Conservation (phyloP, 2,797 vertebrate genomes). For the Rhadinocentrus ornatus region DNA sequence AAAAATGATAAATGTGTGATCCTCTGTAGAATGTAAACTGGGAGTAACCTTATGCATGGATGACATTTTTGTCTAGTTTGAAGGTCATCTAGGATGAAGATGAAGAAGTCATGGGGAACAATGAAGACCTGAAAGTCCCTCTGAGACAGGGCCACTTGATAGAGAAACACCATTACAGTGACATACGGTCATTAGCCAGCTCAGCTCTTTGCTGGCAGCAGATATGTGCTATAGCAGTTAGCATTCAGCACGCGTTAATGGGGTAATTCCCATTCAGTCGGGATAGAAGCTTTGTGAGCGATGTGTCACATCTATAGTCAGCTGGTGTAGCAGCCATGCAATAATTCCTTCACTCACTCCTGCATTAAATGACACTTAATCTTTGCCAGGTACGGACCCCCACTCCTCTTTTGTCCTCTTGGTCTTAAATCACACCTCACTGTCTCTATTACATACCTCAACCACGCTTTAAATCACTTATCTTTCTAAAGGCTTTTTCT, state of each 20-base stretch:
- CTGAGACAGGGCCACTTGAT: constrained; percentile 58
- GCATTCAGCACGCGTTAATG: constrained; percentile 70
- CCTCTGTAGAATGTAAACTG: constrained; percentile 4
- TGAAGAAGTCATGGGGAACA: constrained; percentile 47
- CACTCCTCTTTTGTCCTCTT: constrained; percentile 46
- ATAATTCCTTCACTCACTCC: constrained; percentile 69
- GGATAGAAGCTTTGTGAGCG: constrained; percentile 62
- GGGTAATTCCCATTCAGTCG: constrained; percentile 74
- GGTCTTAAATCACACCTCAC: constrained; percentile 63
- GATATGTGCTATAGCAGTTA: constrained; percentile 65
- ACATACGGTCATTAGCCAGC: constrained; percentile 73
- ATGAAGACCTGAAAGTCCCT: constrained; percentile 53
- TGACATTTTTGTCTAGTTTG: constrained; percentile 40
- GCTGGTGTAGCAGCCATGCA: constrained; percentile 63
- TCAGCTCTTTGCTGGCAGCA: constrained; percentile 69
- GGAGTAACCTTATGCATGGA: constrained; percentile 11
- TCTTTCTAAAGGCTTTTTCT: constrained; percentile 24
- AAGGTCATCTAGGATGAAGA: constrained; percentile 60
- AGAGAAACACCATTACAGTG: constrained; percentile 69
- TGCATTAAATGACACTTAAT: constrained; percentile 73
- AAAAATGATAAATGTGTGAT: constrained; percentile 1
- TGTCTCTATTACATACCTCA: constrained; percentile 61
- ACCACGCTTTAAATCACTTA: constrained; percentile 57
- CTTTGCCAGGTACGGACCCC: constrained; percentile 62
- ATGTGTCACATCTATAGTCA: constrained; percentile 72